A percentile compares a stretch with the other conserved stretches of the same genome.
Conservation (phyloP, 2,113 vertebrate species). For the Phyllostomus discolor region DNA sequence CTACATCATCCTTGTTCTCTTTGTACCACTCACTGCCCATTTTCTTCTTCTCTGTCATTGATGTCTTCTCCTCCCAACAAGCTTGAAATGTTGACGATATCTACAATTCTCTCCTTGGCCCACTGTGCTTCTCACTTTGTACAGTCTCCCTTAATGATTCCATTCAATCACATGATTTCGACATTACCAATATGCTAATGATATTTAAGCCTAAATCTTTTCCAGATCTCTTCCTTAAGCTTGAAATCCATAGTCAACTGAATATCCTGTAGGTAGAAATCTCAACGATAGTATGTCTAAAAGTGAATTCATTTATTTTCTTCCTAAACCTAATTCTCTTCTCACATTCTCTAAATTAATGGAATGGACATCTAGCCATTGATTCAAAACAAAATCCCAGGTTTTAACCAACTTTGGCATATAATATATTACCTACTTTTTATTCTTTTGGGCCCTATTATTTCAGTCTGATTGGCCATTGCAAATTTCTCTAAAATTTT, state of each 20-base stretch:
- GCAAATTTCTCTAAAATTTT: not conserved
- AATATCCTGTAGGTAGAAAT: not conserved
- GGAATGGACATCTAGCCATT: not conserved
- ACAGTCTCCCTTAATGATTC: not conserved
- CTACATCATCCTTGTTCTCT: not conserved
- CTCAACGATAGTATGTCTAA: not conserved
- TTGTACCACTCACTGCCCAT: not conserved
- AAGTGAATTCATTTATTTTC: not conserved
- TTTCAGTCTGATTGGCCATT: not conserved
- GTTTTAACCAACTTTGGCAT: not conserved
- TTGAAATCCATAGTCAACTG: not conserved
- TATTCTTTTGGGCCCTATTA: not conserved
- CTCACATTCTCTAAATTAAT: not conserved
- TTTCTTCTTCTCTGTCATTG: not conserved
- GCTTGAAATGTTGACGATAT: not conserved
- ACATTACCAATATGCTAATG: not conserved
- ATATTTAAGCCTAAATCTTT: not conserved
- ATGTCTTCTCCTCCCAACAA: not conserved
- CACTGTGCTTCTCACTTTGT: not conserved
- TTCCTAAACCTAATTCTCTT: not conserved
- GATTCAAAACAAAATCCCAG: not conserved
- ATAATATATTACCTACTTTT: not conserved
- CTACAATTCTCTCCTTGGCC: not conserved
- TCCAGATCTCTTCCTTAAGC: not conserved
- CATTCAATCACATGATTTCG: not conserved